Evolutionary conservation across 1,140 invertebrate species (phyloP).

Genomic region (Cyrtorhinus lividipennis): DNA sequence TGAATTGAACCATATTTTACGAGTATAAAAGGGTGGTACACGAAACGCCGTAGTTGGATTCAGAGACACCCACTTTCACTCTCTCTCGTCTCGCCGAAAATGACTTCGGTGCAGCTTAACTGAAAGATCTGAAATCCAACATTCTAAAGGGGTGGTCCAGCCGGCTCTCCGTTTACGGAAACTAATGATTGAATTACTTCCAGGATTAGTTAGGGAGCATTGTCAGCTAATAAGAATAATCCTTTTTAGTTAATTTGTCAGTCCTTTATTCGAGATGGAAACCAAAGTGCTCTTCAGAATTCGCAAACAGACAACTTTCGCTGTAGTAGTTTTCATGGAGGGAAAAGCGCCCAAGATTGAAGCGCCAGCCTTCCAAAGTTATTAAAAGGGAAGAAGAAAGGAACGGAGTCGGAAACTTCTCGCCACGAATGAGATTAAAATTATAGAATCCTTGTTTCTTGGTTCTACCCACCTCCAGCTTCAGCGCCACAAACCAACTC

Average conservation of each 20-base stretch:
- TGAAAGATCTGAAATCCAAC: too few relatives aligned
- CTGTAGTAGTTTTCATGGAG: slow-evolving; percentile 2
- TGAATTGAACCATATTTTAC: too few relatives aligned
- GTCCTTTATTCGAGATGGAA: background rate
- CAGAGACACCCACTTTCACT: too few relatives aligned
- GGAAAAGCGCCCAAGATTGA: background rate
- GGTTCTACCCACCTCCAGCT: background rate
- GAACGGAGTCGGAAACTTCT: background rate
- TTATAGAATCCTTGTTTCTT: slow-evolving; percentile 10
- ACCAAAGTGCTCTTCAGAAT: slow-evolving; percentile 6
- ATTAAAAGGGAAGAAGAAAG: slow-evolving; percentile 4
- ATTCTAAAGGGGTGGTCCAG: too few relatives aligned
- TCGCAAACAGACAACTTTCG: slow-evolving; percentile 5
- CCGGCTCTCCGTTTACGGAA: background rate
- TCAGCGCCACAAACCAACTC: background rate
- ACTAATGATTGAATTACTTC: background rate
- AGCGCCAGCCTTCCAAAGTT: background rate
- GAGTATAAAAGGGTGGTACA: too few relatives aligned
- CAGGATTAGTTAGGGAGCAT: background rate
- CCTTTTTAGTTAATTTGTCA: background rate
- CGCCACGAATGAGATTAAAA: slow-evolving; percentile 4
- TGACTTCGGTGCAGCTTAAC: too few relatives aligned
- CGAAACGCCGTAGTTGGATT: too few relatives aligned
- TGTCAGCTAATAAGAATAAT: background rate
- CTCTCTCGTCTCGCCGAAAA: too few relatives aligned